Conservation (phyloP, 2,888 invertebrate species). For the Mesorhabditis belari region DNA sequence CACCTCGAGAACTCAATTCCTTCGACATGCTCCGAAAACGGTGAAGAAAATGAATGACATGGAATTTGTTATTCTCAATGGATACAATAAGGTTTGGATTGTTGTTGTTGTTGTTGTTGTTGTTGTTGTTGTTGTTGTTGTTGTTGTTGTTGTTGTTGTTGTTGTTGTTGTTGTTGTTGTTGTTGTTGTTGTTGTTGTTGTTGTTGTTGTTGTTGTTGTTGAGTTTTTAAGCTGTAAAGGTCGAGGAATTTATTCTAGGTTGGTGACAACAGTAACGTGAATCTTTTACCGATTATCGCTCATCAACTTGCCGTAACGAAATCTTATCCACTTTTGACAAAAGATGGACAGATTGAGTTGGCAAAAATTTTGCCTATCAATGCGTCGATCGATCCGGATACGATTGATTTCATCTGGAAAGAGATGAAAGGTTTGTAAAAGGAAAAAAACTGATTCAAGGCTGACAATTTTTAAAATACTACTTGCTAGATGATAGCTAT, state of each 20-base stretch:
- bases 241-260: conserved; percentile 9
- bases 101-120: too few relatives aligned
- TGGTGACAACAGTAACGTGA: conserved; percentile 27
- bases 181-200: too few relatives aligned
- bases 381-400: conserved; percentile 13
- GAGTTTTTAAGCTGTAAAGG: background rate
- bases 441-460: background rate
- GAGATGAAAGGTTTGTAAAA: conserved; percentile 2
- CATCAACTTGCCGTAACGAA: conserved; percentile 11
- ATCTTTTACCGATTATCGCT: conserved; percentile 22
- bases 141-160: too few relatives aligned
- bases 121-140: too few relatives aligned
- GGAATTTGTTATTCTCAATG: conserved; percentile 19
- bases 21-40: conserved; percentile 15
- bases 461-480: too few relatives aligned
- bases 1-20: conserved; percentile 20
- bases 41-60: conserved; percentile 10
- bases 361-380: conserved; percentile 20
- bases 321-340: conserved; percentile 4
- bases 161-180: too few relatives aligned
- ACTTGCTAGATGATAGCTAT: too few relatives aligned
- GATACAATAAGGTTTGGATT: conserved; percentile 22
- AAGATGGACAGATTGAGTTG: conserved; percentile 13
- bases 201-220: too few relatives aligned
- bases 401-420: conserved; percentile 21